A percentile compares a stretch with the other conserved stretches of the same genome.
phyloP scores from a whole-genome alignment of 2,797 vertebrate species.

The Syndactyla subalaris region DNA sequence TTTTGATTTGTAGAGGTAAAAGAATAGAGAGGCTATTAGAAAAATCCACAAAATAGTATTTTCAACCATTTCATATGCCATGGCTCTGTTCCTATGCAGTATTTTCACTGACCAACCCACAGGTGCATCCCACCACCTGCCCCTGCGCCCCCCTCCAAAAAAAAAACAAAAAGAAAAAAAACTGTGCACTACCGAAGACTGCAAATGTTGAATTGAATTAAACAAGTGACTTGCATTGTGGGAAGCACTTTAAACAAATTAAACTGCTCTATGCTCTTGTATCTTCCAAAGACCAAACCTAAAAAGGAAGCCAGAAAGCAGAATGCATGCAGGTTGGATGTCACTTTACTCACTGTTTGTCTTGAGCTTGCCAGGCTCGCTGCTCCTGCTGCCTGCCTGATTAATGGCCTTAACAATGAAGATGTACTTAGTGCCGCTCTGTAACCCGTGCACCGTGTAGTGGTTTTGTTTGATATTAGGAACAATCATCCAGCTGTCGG shows the following conservation, averaged over 20 bases:
- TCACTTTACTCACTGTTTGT: constrained; percentile 90
- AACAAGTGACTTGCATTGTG: neutral
- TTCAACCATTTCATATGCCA: neutral
- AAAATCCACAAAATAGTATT: neutral
- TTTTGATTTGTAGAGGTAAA: constrained; percentile 16
- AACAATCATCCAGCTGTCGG: constrained; percentile 99
- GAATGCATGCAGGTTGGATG: accelerated
- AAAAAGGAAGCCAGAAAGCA: neutral
- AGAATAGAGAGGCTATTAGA: neutral
- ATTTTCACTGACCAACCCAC: neutral
- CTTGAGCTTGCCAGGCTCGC: constrained; percentile 93
- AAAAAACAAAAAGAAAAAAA: too few relatives aligned
- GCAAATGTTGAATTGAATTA: neutral
- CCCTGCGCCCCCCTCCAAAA: neutral
- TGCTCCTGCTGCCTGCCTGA: constrained; percentile 95
- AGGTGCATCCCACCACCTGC: neutral
- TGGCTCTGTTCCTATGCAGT: neutral
- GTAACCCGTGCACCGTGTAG: constrained; percentile 96
- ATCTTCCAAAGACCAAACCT: neutral
- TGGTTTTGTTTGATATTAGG: constrained; percentile 99
- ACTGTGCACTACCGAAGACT: neutral
- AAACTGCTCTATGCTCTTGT: neutral
- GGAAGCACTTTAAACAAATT: neutral
- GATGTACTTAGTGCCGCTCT: constrained; percentile 97
- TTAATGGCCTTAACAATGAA: constrained; percentile 98